These are phyloP conservation scores for Martes martes DNA, from an alignment of 2,113 vertebrate genomes.

Conservation along the genomic window DNA sequence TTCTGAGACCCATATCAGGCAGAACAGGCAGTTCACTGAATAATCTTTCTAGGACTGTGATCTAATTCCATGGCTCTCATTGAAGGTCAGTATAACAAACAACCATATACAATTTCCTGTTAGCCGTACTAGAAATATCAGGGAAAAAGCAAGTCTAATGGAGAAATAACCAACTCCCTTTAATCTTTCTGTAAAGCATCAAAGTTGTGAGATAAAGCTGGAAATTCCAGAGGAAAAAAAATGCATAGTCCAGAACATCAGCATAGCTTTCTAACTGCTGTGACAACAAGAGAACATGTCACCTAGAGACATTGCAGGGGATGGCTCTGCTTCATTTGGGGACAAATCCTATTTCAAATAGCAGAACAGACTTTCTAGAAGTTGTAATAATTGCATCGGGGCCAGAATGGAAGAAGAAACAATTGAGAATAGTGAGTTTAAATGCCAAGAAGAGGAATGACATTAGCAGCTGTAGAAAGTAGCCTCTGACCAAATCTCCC, in stretches of 20 bases:
- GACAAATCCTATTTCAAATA: neutral
- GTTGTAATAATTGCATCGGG: neutral
- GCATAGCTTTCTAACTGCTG: neutral
- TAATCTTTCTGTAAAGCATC: neutral
- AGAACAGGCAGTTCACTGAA: neutral
- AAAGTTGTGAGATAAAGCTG: neutral
- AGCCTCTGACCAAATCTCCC: neutral
- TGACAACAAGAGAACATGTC: neutral
- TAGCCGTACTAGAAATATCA: neutral
- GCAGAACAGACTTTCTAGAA: neutral
- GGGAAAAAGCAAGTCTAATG: neutral
- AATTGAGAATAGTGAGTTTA: neutral
- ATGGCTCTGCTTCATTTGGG: neutral
- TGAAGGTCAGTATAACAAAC: neutral
- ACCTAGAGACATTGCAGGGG: neutral
- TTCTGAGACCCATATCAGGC: neutral
- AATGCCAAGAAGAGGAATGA: neutral
- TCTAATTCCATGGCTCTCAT: neutral
- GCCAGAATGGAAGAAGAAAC: constrained; percentile 21
- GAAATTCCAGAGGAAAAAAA: neutral
- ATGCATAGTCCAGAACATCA: neutral
- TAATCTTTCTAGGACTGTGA: neutral
- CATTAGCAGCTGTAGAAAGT: neutral
- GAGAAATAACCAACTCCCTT: neutral
- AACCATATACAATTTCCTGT: neutral